Conservation (phyloP, 2,797 vertebrate species). For the Micrastur ruficollis region DNA sequence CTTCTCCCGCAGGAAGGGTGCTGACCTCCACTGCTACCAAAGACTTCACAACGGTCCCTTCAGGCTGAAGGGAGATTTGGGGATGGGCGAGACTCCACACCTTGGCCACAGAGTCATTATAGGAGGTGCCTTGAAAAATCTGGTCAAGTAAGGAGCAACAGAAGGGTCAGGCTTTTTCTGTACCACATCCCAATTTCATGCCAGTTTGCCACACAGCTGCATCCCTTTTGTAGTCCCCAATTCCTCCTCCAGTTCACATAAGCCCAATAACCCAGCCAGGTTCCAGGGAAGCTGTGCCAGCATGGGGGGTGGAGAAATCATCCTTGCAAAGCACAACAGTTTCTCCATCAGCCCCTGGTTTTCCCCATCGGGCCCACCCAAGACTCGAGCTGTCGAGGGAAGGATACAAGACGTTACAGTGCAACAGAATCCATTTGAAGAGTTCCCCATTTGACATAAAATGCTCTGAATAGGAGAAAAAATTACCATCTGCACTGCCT, state of each 20-base stretch:
- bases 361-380: not conserved
- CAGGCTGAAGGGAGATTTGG: conserved; percentile 69
- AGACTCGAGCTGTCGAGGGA: not conserved
- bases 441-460: not conserved
- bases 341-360: not conserved
- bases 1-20: not conserved
- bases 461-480: not conserved
- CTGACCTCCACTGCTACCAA: conserved; percentile 69
- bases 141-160: not conserved
- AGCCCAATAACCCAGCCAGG: not conserved
- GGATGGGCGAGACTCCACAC: conserved; percentile 77
- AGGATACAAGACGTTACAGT: not conserved
- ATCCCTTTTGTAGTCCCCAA: not conserved
- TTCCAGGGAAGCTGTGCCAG: not conserved
- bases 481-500: conserved; percentile 60
- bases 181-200: not conserved
- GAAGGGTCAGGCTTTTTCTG: not conserved
- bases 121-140: conserved; percentile 44
- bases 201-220: not conserved
- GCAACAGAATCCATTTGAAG: not conserved
- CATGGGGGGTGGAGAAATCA: not conserved
- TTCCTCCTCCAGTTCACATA: not conserved
- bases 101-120: conserved; percentile 64
- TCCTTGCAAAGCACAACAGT: not conserved
- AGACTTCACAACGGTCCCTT: conserved; percentile 66